A percentile compares a stretch with the other conserved stretches of the same genome.
These are phyloP conservation scores for Stegophylla sp. DNA, from an alignment of 2,888 invertebrate genomes.

Conservation along the genomic window DNA sequence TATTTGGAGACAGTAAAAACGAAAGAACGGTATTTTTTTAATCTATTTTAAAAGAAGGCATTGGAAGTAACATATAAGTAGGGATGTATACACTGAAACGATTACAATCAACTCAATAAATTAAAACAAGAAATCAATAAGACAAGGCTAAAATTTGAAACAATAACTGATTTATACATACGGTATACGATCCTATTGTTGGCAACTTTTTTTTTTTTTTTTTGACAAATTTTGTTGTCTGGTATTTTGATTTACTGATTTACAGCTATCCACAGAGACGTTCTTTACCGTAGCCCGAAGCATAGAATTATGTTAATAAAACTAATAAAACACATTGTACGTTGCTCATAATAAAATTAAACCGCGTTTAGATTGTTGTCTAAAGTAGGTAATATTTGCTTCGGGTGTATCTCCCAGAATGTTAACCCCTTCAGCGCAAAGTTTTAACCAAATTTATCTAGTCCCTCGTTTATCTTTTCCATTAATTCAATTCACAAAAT, in stretches of 20 bases:
- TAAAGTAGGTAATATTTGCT: conserved; percentile 45
- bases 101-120: conserved; percentile 30
- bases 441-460: conserved; percentile 24
- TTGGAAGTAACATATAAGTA: background rate
- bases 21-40: background rate
- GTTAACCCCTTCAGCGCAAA: conserved; percentile 33
- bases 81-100: background rate
- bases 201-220: conserved; percentile 21
- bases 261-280: conserved; percentile 15
- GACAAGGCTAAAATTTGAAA: background rate
- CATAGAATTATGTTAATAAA: conserved; percentile 49
- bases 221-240: conserved; percentile 44
- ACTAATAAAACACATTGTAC: conserved; percentile 37
- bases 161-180: conserved; percentile 19
- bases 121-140: background rate
- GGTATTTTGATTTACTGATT: conserved; percentile 54
- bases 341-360: conserved; percentile 51
- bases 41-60: background rate
- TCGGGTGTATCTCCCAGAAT: conserved; percentile 35
- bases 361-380: conserved; percentile 50
- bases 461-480: background rate
- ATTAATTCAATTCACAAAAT: background rate
- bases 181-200: background rate
- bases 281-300: conserved; percentile 18
- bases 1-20: conserved; percentile 21